Base-by-base conservation (phyloP, 2,888 invertebrate species). In the Priocnemis perturbator region DNA sequence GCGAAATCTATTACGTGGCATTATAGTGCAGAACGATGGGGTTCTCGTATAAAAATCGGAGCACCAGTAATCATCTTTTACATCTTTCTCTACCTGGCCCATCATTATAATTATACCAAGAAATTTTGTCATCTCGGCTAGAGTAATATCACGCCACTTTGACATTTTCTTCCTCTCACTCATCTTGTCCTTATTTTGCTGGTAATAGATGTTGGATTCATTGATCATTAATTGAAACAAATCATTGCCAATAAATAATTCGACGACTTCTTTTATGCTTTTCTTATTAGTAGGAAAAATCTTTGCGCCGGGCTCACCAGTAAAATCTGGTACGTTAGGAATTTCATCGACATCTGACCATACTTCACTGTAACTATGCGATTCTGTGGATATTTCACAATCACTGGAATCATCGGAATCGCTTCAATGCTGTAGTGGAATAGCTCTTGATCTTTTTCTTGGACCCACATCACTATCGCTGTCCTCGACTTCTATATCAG, bases 201-300 rank as follows among this genome's bases (percentile, higher is more conserved):
- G 59, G 45, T 77, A 64, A 66, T 74, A 77, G 48, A 72, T 73
- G 55, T 74, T 77, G 0, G 73, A 71, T 47, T 78, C 63, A 5
- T 20, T 63, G 14, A 60, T 57, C 11, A 77, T 67, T 20, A n/a
- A n/a, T 56, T 48, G 9, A 77, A 21, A 2, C 11, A 11, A 2
- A 11, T 47, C 2, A 47, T 11, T 47, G 3, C 47, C 47, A 47
- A 47, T 47, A 52, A 79, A 74, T 70, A 77, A 71, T 47, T 67
- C 66, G 0, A 65, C 66, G 60, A 50, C 58, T 15, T 73, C 70
- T 15, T 47, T 64, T 45, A 73, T 50, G 64, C 45, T 58, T 67
- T 73, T 66, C 21, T 23, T 26, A 58, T 63, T 17, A 59, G 63
- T 14, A 55, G 63, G 60, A 59, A 67, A 37, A 63, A 67, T 45